Base-by-base conservation (phyloP, 1,140 invertebrate genomes). In the Papilio glaucus region DNA sequence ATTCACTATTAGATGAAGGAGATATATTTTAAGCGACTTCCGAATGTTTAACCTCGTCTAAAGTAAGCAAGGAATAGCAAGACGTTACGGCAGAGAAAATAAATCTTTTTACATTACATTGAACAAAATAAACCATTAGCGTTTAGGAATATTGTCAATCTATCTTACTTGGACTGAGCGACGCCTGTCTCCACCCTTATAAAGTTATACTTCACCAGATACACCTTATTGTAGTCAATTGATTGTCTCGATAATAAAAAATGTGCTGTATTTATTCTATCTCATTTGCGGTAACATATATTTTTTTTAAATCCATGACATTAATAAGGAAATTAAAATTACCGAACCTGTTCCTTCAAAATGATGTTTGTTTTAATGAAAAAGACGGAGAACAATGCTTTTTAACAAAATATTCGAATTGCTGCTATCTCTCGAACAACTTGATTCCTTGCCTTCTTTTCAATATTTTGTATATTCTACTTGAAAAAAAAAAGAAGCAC, bases 121-220 rank as follows among this genome's bases (percentile, higher is more conserved):
- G 65, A 68, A 45, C n/a, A 37, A 29, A 68, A 45, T 68, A 68
- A 45, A 68, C 39, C 65, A 68, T 68, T 68, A 68, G 65, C 65
- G 38, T 42, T 45, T 24, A 15, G n/a, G 26, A 68, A 15, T 37
- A 39, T 6, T 68, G 65, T 45, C 41, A 39, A 68, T 68, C 65
- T 39, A 68, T 68, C 65, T 68, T 68, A 39, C 45, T 68, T 68
- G 65, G 12, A 68, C 24, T 45, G 65, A 24, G 37, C 21, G 63
- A 45, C 65, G 26, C 21, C 65, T 68, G 39, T 68, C 65, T 26
- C 39, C 39, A 45, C 39, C 65, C 65, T 68, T 68, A 68, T 68
- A 68, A 21, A 45, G 24, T 68, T 68, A 57, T 57, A 68, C 65
- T 68, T 29, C 29, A 1, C 24, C 37, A 12, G 12, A 21, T 68